phyloP scores from a whole-genome alignment of 37 sponge, comb jelly and placozoan species.

The Agelas oroides region DNA sequence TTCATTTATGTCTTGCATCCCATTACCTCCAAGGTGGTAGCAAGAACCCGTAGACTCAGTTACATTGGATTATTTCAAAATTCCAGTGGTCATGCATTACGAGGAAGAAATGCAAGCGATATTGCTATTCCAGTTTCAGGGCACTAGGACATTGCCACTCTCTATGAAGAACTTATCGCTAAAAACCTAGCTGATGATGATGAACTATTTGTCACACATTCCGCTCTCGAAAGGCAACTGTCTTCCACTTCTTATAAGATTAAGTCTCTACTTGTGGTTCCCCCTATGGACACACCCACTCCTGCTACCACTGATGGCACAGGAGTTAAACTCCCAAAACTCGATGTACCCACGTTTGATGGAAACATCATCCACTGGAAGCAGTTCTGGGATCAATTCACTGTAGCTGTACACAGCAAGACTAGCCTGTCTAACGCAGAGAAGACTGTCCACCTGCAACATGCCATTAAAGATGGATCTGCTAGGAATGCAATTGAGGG shows the following conservation, averaged over 20 bases:
- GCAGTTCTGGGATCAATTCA: conserved; percentile 56
- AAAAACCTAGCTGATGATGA: too few relatives aligned
- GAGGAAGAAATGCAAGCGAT: background rate
- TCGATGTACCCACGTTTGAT: conserved; percentile 57
- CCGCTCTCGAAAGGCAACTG: conserved; percentile 15
- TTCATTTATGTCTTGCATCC: too few relatives aligned
- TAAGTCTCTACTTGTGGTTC: conserved; percentile 20
- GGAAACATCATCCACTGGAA: conserved; percentile 62
- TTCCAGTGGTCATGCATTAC: too few relatives aligned
- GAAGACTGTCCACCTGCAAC: conserved; percentile 53
- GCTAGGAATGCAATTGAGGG: conserved; percentile 60
- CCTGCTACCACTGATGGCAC: conserved; percentile 17
- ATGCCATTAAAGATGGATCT: conserved; percentile 47
- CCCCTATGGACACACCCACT: background rate
- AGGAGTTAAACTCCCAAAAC: conserved; percentile 49
- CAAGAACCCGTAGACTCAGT: background rate
- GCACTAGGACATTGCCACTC: conserved; percentile 37
- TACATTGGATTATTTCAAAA: background rate
- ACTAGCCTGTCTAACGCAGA: conserved; percentile 36
- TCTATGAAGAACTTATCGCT: conserved; percentile 29
- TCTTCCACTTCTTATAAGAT: conserved; percentile 21
- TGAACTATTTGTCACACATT: conserved; percentile 22
- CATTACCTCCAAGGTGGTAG: conserved; percentile 10
- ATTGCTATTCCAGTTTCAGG: conserved; percentile 23
- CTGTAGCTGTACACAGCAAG: conserved; percentile 43